Conservation (phyloP, 2,113 vertebrate species). For the Tyrannus savana region DNA sequence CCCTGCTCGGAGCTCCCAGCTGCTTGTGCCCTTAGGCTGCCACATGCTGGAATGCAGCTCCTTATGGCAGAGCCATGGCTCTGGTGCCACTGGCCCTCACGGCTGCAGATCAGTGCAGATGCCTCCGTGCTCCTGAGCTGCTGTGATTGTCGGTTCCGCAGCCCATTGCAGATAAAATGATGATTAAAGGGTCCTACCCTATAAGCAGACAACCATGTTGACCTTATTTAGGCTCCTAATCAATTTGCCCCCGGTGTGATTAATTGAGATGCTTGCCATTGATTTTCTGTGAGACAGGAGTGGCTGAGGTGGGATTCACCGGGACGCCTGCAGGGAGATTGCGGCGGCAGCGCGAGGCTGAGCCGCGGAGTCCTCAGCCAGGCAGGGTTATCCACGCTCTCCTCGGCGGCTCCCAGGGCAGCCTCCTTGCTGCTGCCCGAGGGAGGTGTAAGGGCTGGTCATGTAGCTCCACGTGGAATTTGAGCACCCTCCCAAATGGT, state of each 20-base stretch:
- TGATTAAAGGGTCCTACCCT: constrained; percentile 85
- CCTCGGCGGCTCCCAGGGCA: background rate
- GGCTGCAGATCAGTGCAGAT: constrained; percentile 6
- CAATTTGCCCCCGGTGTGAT: constrained; percentile 80
- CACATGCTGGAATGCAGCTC: background rate
- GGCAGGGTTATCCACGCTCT: background rate
- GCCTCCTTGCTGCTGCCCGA: background rate
- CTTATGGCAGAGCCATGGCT: background rate
- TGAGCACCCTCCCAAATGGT: rapidly evolving
- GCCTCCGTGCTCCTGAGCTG: background rate
- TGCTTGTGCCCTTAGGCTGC: background rate
- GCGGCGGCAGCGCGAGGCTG: rapidly evolving
- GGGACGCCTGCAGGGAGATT: background rate
- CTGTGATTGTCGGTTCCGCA: constrained; percentile 29
- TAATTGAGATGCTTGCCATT: constrained; percentile 82
- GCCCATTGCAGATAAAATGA: constrained; percentile 75
- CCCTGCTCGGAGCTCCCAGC: background rate
- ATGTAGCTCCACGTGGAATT: rapidly evolving
- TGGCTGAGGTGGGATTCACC: background rate
- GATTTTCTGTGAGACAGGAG: constrained; percentile 67
- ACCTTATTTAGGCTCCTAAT: constrained; percentile 85
- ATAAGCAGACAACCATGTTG: constrained; percentile 82
- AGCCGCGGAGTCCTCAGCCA: background rate
- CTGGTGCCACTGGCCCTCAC: background rate
- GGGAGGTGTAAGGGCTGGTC: rapidly evolving